Base-by-base conservation (phyloP, 2,797 vertebrate species). In the Phrynocephalus vlangalii region DNA sequence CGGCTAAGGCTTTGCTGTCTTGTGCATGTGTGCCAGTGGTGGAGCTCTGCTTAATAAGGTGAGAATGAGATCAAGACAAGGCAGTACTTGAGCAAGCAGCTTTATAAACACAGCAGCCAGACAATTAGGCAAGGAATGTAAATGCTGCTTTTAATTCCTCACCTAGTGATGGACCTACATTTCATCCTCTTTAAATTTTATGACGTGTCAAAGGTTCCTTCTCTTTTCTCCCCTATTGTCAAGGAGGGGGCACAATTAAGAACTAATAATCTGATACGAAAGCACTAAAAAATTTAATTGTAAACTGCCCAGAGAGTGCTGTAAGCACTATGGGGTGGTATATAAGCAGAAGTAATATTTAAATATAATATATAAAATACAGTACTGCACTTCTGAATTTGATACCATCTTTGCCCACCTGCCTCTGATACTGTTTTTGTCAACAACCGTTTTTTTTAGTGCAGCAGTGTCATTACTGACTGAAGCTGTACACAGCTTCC, bases 81-180 rank as follows among this genome's bases (percentile, higher is more conserved):
- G 91, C 89, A 92, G 93, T 90, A 90, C 48, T 77, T 50, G 15
- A n/a, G 81, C 86, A 92, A 6, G 22, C 78, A 68, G 7, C 50
- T 84, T 52, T 78, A 86, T 86, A 84, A 13, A 79, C 38, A 82
- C 89, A 86, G 78, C 63, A 93, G 88, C 52, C 86, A 63, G 83
- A 30, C 88, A 93, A 93, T 93, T 92, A 94, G 83, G 89, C 88
- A 79, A 87, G 85, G 91, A 88, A 79, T 79, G 91, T 91, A 89
- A 86, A 86, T 90, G 71, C 84, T 85, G 77, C 92, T 91, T 70
- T 73, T 86, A 77, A 75, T 92, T 92, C 87, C 89, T 91, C 88
- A 91, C 68, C 79, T 73, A 89, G 24, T 79, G 87, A 87, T 91
- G 33, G 16, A 79, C 38, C 75, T 83, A 89, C 16, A 68, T 88